Evolutionary conservation across 2,888 invertebrate genomes (phyloP).

Genomic region (Phyllotreta cruciferae): DNA sequence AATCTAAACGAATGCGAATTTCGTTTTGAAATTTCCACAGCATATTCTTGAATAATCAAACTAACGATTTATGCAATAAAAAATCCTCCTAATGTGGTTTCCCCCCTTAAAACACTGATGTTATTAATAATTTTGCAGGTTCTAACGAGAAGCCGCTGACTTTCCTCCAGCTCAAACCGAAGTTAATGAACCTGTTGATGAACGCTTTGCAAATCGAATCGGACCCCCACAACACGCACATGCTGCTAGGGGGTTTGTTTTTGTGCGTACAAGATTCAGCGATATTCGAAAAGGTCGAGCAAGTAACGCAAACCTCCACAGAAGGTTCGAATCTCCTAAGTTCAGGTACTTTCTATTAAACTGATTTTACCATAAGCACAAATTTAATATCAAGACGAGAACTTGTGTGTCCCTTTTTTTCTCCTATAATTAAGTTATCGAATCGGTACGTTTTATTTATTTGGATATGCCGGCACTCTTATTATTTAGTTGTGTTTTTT

Average conservation of each 20-base stretch:
- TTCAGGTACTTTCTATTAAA: conserved; percentile 65
- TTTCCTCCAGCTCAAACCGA: conserved; percentile 75
- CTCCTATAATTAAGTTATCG: background rate
- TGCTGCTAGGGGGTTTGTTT: conserved; percentile 81
- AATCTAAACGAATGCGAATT: no score
- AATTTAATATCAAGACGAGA: background rate
- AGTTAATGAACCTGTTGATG: conserved; percentile 81
- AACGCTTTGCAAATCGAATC: conserved; percentile 84
- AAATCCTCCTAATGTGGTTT: no score
- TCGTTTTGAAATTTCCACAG: no score
- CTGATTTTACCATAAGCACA: background rate
- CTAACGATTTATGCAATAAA: no score
- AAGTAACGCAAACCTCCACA: conserved; percentile 65
- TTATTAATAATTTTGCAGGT: conserved; percentile 39
- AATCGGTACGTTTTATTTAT: conserved; percentile 4
- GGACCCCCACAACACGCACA: conserved; percentile 86
- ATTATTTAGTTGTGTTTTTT: conserved; percentile 32
- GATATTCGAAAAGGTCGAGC: conserved; percentile 74
- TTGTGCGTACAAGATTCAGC: conserved; percentile 82
- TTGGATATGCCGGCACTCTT: conserved; percentile 23
- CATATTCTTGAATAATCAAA: no score
- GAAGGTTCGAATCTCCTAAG: conserved; percentile 71
- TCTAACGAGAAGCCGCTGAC: conserved; percentile 59
- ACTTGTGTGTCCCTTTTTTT: background rate
- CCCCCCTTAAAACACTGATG: no score